phyloP scores from a whole-genome alignment of 37 sponge, comb jelly and placozoan species.

The Spongilla lacustris region DNA sequence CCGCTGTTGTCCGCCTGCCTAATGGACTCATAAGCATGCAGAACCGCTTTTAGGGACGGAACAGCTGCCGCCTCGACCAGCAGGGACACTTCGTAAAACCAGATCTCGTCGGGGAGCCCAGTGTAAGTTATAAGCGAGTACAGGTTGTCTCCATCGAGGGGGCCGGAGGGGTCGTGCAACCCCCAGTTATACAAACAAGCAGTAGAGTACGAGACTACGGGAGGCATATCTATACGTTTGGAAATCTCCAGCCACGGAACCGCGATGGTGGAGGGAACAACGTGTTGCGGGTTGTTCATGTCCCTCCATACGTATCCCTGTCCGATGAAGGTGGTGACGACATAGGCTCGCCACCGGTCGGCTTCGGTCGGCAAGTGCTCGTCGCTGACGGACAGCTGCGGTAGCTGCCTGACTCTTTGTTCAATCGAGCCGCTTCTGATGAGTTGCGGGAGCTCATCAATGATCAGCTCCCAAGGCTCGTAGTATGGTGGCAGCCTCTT shows the following conservation, averaged over 20 bases:
- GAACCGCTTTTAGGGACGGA: slow-evolving; percentile 9
- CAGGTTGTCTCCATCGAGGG: slow-evolving; percentile 29
- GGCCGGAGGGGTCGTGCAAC: slow-evolving; percentile 13
- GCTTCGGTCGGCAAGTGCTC: slow-evolving; percentile 17
- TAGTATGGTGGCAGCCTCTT: slow-evolving; percentile 18
- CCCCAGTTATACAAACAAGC: slow-evolving; percentile 56
- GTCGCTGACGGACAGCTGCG: slow-evolving; percentile 2
- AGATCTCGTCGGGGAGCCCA: slow-evolving; percentile 53
- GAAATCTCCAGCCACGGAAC: slow-evolving; percentile 55
- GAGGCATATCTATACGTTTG: slow-evolving; percentile 41
- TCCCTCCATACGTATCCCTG: slow-evolving; percentile 62
- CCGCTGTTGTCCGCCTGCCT: neutral
- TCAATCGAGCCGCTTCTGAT: neutral
- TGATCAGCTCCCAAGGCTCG: slow-evolving; percentile 45
- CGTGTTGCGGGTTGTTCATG: neutral
- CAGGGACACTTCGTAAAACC: slow-evolving; percentile 46
- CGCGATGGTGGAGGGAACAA: slow-evolving; percentile 27
- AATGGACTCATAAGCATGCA: neutral
- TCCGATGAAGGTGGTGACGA: slow-evolving; percentile 24
- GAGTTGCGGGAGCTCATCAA: slow-evolving; percentile 16
- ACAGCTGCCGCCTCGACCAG: slow-evolving; percentile 51
- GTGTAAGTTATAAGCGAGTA: slow-evolving; percentile 12
- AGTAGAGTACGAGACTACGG: slow-evolving; percentile 37
- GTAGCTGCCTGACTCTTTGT: slow-evolving; percentile 5
- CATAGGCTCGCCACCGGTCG: slow-evolving; percentile 50